Evolutionary conservation across 2,113 vertebrate species (phyloP).

Genomic region (Engraulis encrasicolus): DNA sequence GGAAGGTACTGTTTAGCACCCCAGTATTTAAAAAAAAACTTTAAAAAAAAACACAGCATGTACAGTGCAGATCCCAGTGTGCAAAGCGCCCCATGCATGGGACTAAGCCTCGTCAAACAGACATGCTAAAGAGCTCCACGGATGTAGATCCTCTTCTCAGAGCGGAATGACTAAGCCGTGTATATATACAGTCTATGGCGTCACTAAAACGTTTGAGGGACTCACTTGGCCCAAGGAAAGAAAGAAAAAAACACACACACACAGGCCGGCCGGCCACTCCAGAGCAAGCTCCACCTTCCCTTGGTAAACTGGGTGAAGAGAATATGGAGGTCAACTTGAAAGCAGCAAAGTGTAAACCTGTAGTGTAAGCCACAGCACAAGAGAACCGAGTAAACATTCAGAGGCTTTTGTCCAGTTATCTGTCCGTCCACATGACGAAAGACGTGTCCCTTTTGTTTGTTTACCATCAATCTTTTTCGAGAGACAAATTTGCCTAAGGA

Average conservation of each 20-base stretch:
- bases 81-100: background rate
- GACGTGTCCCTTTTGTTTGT: background rate
- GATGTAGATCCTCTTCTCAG: conserved; percentile 50
- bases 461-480: background rate
- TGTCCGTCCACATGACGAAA: background rate
- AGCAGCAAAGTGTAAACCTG: background rate
- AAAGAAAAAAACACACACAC: too few species aligned
- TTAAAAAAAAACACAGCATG: background rate
- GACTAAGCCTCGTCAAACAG: conserved; percentile 19
- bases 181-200: background rate
- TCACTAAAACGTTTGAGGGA: conserved; percentile 3
- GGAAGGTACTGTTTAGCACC: too few species aligned
- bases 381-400: background rate
- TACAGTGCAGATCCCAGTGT: background rate
- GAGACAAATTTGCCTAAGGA: background rate
- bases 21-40: background rate
- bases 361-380: background rate
- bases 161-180: conserved; percentile 25
- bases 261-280: background rate
- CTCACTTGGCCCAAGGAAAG: background rate
- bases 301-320: conserved; percentile 18
- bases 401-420: conserved; percentile 5
- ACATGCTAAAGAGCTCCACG: conserved; percentile 33
- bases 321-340: conserved; percentile 35
- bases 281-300: conserved; percentile 44